These are phyloP conservation scores for Pandemis heparana DNA, from an alignment of 2,888 invertebrate genomes.

Conservation along the genomic window DNA sequence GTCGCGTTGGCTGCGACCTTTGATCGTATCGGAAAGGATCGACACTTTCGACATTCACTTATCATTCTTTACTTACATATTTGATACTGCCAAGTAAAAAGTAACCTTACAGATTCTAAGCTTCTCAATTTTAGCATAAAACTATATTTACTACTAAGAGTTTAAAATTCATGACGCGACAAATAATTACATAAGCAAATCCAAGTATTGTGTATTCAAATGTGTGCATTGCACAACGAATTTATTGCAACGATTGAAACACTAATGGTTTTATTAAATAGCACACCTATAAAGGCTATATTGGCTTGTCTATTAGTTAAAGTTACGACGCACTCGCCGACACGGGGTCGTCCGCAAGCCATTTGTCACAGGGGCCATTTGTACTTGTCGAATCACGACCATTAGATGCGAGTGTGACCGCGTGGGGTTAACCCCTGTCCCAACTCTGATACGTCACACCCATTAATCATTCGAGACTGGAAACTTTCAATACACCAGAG, in stretches of 20 bases:
- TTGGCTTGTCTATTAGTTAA: conserved; percentile 71
- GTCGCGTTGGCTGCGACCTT: conserved; percentile 63
- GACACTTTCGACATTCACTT: conserved; percentile 71
- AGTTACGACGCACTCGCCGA: conserved; percentile 73
- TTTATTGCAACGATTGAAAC: conserved; percentile 25
- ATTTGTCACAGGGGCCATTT: conserved; percentile 86
- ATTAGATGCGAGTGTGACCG: conserved; percentile 85
- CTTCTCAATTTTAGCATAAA: not conserved
- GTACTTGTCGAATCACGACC: conserved; percentile 87
- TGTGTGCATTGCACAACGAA: conserved; percentile 18
- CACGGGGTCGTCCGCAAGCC: conserved; percentile 80
- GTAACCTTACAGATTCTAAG: conserved; percentile 56
- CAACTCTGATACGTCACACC: conserved; percentile 63
- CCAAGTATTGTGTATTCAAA: conserved; percentile 11
- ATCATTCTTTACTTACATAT: conserved; percentile 62
- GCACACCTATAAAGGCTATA: conserved; percentile 66
- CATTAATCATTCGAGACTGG: conserved; percentile 62
- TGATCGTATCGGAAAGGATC: conserved; percentile 78
- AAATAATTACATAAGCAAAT: conserved; percentile 4
- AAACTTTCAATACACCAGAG: conserved; percentile 45
- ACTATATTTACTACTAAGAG: not conserved
- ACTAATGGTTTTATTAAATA: conserved; percentile 47
- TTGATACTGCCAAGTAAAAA: conserved; percentile 50
- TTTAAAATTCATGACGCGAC: not conserved
- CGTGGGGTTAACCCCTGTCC: conserved; percentile 75